Evolutionary conservation across 2,888 invertebrate genomes (phyloP).

Genomic region (Falcaria lacertinaria): DNA sequence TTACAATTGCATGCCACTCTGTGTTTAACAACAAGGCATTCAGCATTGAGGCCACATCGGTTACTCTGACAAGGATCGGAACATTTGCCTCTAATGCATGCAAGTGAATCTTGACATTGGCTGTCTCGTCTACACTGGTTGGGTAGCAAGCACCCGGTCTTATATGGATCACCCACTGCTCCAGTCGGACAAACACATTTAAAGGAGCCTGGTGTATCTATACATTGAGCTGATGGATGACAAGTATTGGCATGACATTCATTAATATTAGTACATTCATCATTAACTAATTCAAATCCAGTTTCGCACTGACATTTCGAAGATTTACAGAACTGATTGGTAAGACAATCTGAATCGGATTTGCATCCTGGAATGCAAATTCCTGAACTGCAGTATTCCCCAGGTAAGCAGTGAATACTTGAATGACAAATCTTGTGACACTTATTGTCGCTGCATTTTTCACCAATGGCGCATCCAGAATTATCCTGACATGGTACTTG

Average conservation of each 20-base stretch:
- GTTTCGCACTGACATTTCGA: constrained; percentile 87
- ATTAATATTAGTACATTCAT: constrained; percentile 89
- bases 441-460: constrained; percentile 87
- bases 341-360: constrained; percentile 88
- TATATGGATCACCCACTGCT: constrained; percentile 86
- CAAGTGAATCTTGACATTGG: constrained; percentile 87
- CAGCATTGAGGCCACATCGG: constrained; percentile 87
- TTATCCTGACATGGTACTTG: constrained; percentile 88
- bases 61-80: constrained; percentile 87
- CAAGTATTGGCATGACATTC: constrained; percentile 90
- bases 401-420: constrained; percentile 93
- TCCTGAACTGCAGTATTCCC: constrained; percentile 92
- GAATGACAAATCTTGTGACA: constrained; percentile 93
- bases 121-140: constrained; percentile 86
- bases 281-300: constrained; percentile 86
- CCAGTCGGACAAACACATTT: constrained; percentile 89
- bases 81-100: constrained; percentile 88
- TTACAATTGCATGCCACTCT: constrained; percentile 87
- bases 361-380: constrained; percentile 91
- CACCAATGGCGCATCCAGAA: constrained; percentile 89
- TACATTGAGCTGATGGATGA: constrained; percentile 88
- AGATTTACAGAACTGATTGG: constrained; percentile 87
- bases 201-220: constrained; percentile 89
- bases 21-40: constrained; percentile 87
- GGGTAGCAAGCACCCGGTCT: constrained; percentile 85